Base-by-base conservation (phyloP, 2,797 vertebrate genomes). In the Esox lucius region DNA sequence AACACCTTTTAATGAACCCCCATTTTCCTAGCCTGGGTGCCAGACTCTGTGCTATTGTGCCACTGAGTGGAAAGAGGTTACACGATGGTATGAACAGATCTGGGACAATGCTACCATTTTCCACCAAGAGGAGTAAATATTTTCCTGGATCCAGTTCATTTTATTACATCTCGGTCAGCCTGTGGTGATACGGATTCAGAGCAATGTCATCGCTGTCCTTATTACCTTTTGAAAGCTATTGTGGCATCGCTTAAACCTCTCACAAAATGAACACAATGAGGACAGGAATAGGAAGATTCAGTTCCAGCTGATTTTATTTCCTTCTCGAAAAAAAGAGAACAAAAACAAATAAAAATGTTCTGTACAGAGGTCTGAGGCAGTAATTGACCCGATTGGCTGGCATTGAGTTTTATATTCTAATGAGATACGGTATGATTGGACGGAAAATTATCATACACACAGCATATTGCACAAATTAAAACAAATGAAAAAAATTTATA, bases 221-320 rank as follows among this genome's bases (percentile, higher is more conserved):
- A 46, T 1, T 11, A 11, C 42, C 0, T 46, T 46, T 46, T 1
- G 12, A 46, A 46, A 46, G 42, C 4, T 7, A 11, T 7, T 46
- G 42, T 46, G 42, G 42, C 42, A 46, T 46, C 46, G 42, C 42
- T 46, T 46, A 1, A 46, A 46, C 42, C 11, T 12, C 42, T 2
- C 31, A 31, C 5, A 8, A 17, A 65, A 65, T 48, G 6, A 64
- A 49, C 33, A 31, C 5, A 42, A 81, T 39, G 73, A 68, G 24
- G 31, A 71, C 16, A 71, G 48, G 70, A 5, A 49, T 15, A 22
- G 70, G 69, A 94, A 93, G 94, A 94, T 96, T 99, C 97, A 99
- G 97, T 99, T 98, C 97, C 98, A 99, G 97, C 98, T 99, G 96
- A 99, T 98, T 99, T 99, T 99, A 98, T 99, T 99, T 98, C 96